Evolutionary conservation across 1,140 invertebrate genomes (phyloP).

Genomic region (Hyphantria cunea): DNA sequence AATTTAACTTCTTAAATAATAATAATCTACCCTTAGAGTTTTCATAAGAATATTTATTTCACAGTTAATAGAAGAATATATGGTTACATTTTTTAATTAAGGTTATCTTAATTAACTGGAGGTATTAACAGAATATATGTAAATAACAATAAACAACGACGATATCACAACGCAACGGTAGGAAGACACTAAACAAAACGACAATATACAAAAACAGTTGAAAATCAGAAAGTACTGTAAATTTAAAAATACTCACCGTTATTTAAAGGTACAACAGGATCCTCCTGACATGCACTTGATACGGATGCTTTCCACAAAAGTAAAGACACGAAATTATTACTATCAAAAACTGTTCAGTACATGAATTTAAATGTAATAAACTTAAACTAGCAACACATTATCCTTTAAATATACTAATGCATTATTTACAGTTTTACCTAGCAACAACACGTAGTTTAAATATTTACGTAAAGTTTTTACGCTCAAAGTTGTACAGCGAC

Average conservation of each 20-base stretch:
- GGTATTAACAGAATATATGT: too few species aligned
- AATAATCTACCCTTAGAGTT: too few species aligned
- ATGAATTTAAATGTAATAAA: conserved; percentile 34
- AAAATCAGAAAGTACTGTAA: conserved; percentile 6
- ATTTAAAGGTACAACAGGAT: conserved; percentile 72
- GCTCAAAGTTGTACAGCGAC: conserved; percentile 39
- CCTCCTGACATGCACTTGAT: conserved; percentile 55
- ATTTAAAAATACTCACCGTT: conserved; percentile 68
- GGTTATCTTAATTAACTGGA: too few species aligned
- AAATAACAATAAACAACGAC: too few species aligned
- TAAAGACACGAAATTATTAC: conserved; percentile 52
- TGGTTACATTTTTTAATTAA: too few species aligned
- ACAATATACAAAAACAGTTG: neutral
- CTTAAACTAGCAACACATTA: conserved; percentile 5
- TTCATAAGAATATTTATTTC: too few species aligned
- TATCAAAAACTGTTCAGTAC: conserved; percentile 35
- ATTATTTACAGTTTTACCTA: conserved; percentile 28
- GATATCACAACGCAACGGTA: neutral
- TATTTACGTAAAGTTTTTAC: conserved; percentile 69
- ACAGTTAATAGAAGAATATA: too few species aligned
- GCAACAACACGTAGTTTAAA: conserved; percentile 23
- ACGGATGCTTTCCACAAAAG: conserved; percentile 67
- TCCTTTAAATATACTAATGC: conserved; percentile 20
- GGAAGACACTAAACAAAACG: conserved; percentile 1
- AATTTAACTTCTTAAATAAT: too few species aligned